Base-by-base conservation (phyloP, 1,140 invertebrate genomes). In the Ips nitidus region DNA sequence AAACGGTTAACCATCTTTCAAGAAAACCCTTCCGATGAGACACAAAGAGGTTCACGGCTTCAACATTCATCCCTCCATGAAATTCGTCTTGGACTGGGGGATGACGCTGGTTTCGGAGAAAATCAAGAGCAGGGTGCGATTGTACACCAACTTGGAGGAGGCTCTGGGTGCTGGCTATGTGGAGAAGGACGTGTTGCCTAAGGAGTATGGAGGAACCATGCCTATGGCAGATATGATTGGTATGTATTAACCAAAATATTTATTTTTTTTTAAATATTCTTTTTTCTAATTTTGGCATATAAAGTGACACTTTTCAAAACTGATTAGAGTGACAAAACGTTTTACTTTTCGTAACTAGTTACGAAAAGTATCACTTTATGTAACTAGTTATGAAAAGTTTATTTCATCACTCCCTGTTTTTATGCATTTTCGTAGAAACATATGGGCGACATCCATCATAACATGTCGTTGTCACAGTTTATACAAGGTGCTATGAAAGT, bases 141-240 rank as follows among this genome's bases (percentile, higher is more conserved):
- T 92, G 50, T 91, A 87, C 79, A 91, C 86, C 37, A 84, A 78
- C 71, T 75, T 86, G 41, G 83, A 88, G n/a, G 84, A 88, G 6
- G 81, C 85, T 1, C 80, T 87, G 22, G 80, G 84, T 56, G 60
- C 66, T 42, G 75, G 75, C 4, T 81, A 83, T 39, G 81, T 85
- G 7, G 85, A 88, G 71, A 83, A 89, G 63, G 89, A 92, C 66
- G 82, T 93, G 72, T 76, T 94, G 41, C 92, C 92, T 0, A 87
- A 90, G 74, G 92, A 94, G 77, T 94, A 93, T 77, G 91, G 91
- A 8, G 91, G 91, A 1, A 85, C 82, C 4, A 89, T 91, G 81
- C 91, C 91, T 0, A 91, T 93, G 89, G 85, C 86, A 43, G 88
- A 92, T 78, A 93, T 94, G 91, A 93, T 93, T 71, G 87, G 92